phyloP scores from a whole-genome alignment of 1,140 invertebrate species.

The Drosophila jambulina region DNA sequence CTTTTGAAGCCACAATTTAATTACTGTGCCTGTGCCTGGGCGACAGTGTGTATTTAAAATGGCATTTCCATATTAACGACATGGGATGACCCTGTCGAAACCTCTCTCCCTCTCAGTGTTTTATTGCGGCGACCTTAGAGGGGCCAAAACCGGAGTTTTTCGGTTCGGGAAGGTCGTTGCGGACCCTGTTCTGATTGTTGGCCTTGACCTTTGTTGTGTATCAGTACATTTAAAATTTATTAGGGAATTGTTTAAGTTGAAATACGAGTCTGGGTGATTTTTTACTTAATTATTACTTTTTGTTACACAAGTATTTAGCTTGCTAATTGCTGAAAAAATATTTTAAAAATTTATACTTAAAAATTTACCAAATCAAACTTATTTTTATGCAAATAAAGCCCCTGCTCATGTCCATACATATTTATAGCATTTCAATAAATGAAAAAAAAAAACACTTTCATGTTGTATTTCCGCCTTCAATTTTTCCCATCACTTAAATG shows the following conservation, averaged over 20 bases:
- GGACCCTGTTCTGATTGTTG: not conserved
- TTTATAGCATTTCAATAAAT: not conserved
- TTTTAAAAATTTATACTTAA: not conserved
- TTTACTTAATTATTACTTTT: not conserved
- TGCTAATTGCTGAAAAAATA: not conserved
- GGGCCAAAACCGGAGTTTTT: not conserved
- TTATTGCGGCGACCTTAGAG: slow-evolving; percentile 15
- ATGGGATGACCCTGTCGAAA: slow-evolving; percentile 15
- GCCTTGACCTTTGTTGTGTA: not conserved
- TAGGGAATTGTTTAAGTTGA: not conserved
- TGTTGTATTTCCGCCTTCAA: not conserved
- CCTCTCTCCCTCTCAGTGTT: not conserved
- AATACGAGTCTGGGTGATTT: not conserved
- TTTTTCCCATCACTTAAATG: not conserved
- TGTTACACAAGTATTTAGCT: not conserved
- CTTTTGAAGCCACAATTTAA: slow-evolving; percentile 44
- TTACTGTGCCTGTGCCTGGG: slow-evolving; percentile 11
- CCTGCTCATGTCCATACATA: too few relatives aligned
- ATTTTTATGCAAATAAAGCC: not conserved
- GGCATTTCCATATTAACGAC: slow-evolving; percentile 29
- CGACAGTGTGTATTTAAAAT: slow-evolving; percentile 29
- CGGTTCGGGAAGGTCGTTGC: slow-evolving; percentile 15
- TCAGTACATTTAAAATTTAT: slow-evolving; percentile 15
- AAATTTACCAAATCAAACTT: not conserved
- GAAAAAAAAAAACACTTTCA: not conserved